phyloP scores from a whole-genome alignment of 2,797 vertebrate genomes.

The Pteropus rufus region DNA sequence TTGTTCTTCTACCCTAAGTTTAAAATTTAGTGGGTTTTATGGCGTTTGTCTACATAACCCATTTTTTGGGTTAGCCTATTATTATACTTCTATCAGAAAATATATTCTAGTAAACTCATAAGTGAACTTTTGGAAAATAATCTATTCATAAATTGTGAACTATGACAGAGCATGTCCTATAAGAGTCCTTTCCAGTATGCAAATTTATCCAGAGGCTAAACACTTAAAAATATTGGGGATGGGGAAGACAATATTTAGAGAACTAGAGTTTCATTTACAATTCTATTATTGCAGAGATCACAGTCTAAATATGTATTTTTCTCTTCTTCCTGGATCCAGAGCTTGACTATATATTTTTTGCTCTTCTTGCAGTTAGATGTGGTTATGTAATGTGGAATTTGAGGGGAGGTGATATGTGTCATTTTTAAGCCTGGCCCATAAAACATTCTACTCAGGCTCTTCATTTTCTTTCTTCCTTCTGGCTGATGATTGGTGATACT shows the following conservation, averaged over 20 bases:
- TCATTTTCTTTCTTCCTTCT: neutral
- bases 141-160: neutral
- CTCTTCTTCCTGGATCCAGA: neutral
- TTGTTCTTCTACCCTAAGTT: neutral
- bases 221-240: neutral
- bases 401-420: neutral
- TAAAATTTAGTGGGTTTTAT: neutral
- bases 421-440: neutral
- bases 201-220: neutral
- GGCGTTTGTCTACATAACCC: neutral
- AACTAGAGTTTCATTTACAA: neutral
- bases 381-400: neutral
- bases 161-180: neutral
- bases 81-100: neutral
- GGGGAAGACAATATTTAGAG: neutral
- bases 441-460: neutral
- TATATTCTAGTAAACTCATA: neutral
- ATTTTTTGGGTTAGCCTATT: neutral
- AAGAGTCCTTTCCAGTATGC: neutral
- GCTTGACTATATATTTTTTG: neutral
- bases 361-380: neutral
- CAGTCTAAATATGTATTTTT: neutral
- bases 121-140: neutral
- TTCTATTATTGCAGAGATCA: neutral
- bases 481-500: neutral